Evolutionary conservation across 2,888 invertebrate genomes (phyloP).

Genomic region (Schizaphis graminum): DNA sequence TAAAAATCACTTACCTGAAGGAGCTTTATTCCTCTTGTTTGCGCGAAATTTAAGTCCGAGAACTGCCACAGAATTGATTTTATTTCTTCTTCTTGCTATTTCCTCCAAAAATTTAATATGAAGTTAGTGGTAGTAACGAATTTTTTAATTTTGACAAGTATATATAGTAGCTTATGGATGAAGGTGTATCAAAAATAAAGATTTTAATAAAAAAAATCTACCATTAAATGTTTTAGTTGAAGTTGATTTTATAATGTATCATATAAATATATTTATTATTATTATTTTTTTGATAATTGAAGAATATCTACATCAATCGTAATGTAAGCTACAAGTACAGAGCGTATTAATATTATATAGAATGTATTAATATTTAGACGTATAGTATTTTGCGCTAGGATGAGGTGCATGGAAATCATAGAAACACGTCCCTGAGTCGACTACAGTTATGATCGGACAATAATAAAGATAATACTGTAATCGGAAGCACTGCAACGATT

Average conservation of each 20-base stretch:
- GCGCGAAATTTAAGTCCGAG: background rate
- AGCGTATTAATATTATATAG: too few species aligned
- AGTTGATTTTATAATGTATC: background rate
- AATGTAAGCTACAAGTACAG: background rate
- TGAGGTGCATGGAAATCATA: background rate
- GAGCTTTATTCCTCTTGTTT: background rate
- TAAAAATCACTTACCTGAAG: background rate
- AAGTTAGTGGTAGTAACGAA: background rate
- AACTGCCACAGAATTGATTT: background rate
- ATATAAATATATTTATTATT: too few species aligned
- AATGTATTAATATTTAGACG: background rate
- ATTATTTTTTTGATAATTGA: background rate
- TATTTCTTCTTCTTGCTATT: background rate
- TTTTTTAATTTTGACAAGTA: background rate
- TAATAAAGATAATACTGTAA: background rate
- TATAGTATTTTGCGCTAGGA: background rate
- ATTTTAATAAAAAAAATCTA: background rate
- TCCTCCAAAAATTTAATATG: background rate
- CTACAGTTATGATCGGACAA: background rate
- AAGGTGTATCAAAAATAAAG: background rate
- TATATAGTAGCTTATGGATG: background rate
- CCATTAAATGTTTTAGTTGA: background rate
- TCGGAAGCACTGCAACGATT: background rate
- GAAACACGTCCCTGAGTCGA: background rate
- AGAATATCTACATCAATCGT: background rate